Conservation (phyloP, 2,888 invertebrate genomes). For the Ophion ellenae region DNA sequence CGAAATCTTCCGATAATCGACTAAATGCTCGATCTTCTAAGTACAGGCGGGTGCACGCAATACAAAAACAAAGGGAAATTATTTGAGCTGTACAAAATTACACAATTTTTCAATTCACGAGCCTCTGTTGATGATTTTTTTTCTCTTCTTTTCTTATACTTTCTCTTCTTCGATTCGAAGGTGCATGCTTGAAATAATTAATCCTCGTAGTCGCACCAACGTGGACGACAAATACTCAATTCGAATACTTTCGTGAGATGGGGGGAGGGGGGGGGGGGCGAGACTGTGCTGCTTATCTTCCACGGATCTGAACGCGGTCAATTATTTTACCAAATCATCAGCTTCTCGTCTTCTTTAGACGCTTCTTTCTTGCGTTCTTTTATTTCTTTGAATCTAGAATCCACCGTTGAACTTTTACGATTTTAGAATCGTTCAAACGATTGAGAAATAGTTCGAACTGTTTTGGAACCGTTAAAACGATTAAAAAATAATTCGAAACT, state of each 20-base stretch:
- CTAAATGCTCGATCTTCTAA: constrained; percentile 42
- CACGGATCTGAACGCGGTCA: background rate
- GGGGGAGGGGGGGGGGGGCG: background rate
- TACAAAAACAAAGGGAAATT: constrained; percentile 25
- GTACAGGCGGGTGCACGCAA: constrained; percentile 24
- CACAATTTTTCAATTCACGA: constrained; percentile 48
- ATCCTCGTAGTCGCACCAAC: background rate
- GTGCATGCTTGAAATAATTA: background rate
- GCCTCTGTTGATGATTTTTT: constrained; percentile 32
- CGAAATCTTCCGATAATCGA: constrained; percentile 3
- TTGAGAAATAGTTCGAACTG: too few relatives aligned
- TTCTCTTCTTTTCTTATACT: background rate
- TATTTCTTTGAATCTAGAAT: too few relatives aligned
- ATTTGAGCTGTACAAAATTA: constrained; percentile 17
- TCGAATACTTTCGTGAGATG: constrained; percentile 42
- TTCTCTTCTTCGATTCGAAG: constrained; percentile 14
- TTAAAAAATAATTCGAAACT: too few relatives aligned
- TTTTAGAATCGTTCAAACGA: too few relatives aligned
- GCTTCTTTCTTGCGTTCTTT: too few relatives aligned
- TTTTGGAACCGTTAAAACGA: too few relatives aligned
- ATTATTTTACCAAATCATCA: background rate
- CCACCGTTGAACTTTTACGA: too few relatives aligned
- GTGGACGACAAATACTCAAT: constrained; percentile 32
- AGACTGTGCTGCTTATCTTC: constrained; percentile 2
- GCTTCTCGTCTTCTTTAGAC: background rate